Base-by-base conservation (phyloP, 2,797 vertebrate genomes). In the Rhinogobio ventralis region DNA sequence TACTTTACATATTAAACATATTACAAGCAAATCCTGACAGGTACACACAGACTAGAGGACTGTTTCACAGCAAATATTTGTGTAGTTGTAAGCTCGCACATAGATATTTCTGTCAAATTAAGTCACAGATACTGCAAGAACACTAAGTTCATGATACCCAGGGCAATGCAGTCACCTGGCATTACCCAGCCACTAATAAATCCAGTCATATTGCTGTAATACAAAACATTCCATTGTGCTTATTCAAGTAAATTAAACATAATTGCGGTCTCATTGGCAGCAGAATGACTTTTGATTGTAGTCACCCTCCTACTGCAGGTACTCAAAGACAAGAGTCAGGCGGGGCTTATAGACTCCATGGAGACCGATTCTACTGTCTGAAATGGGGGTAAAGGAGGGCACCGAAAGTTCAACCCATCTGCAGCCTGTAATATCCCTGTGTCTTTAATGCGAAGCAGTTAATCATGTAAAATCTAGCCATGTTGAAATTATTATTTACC, bases 11-110 rank as follows among this genome's bases (percentile, higher is more conserved):
- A 67, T 67, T 83, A 53, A 83, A 42, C 30, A 66, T 33, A 19
- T 74, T 69, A 60, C 66, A 78, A 64, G 69, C 33, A 76, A 46
- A 77, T 68, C 46, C 64, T 68, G 49, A 77, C 64, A 84, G 51
- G 62, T 68, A 68, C 28, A n/a, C 45, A 55, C 36, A 68, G 36
- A 67, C 60, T 55, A 33, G 17, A 68, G 64, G 25, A 46, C 60
- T 84, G 64, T 77, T 77, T 84, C 11, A 69, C 51, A 33, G 64
- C 36, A 77, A 76, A 77, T 77, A 77, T 77, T 83, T 57, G 25
- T 57, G 60, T 39, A 23, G 71, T 33, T 75, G 46, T 67, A 75
- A 53, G 30, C 57, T 39, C 2, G 15, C 19, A 14, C 30, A 33
- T 83, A 17, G 23, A 83, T 39, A 28, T 67, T 67, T 75, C 45